Evolutionary conservation across 1,140 invertebrate species (phyloP).

Genomic region (Eulimnadia texana): DNA sequence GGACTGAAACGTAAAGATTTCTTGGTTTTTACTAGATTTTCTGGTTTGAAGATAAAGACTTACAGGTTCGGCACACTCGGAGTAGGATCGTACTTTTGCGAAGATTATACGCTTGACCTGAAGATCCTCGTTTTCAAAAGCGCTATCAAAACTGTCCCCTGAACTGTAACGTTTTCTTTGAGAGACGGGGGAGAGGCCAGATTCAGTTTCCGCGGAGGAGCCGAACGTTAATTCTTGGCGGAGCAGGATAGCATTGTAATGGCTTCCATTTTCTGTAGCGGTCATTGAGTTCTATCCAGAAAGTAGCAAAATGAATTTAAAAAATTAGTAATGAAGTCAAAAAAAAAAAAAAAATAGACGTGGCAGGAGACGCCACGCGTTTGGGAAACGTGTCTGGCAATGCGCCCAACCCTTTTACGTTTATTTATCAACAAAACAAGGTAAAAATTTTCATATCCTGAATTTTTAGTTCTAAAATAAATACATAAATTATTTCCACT

Average conservation of each 20-base stretch:
- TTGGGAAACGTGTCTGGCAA: no score
- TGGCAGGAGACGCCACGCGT: no score
- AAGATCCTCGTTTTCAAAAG: neutral
- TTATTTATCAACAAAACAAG: no score
- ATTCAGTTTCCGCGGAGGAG: neutral
- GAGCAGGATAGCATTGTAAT: neutral
- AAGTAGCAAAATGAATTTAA: neutral
- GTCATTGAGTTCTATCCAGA: constrained; percentile 1
- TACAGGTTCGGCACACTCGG: constrained; percentile 6
- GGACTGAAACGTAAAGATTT: neutral
- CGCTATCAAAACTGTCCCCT: constrained; percentile 7
- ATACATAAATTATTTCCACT: no score
- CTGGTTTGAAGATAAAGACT: constrained; percentile 2
- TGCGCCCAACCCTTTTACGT: no score
- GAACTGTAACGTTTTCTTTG: neutral
- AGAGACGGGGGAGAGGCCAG: no score
- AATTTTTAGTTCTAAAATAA: no score
- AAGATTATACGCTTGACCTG: neutral
- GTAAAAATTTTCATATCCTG: no score
- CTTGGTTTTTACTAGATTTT: constrained; percentile 13
- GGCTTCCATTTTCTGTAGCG: constrained; percentile 5
- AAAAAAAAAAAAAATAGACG: neutral
- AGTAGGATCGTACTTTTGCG: neutral
- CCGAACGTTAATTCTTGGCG: neutral
- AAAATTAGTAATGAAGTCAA: neutral